Percentiles rank a stretch among this genome's conserved stretches.
Evolutionary conservation across 1,140 invertebrate species (phyloP).

Genomic region (Eubasilissa regina): DNA sequence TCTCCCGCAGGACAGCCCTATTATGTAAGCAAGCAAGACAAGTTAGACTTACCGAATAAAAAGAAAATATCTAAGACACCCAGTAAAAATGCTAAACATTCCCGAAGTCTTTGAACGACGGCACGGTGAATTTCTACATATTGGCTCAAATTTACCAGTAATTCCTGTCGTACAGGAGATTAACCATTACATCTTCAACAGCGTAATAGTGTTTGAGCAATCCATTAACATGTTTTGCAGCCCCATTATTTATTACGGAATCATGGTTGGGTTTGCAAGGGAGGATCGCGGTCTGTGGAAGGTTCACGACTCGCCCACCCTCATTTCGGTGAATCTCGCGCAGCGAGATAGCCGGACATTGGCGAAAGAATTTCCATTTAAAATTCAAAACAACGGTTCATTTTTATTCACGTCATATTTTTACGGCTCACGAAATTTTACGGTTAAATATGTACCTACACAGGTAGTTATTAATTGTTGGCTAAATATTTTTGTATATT

Average conservation of each 20-base stretch:
- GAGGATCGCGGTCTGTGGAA: background rate
- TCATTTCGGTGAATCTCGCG: background rate
- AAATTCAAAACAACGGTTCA: too few species aligned
- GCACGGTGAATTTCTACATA: background rate
- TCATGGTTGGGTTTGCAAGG: slow-evolving; percentile 10
- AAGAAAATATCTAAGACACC: background rate
- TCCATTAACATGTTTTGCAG: slow-evolving; percentile 49
- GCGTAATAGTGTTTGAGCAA: slow-evolving; percentile 38
- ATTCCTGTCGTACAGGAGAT: background rate
- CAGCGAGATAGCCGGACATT: too few species aligned
- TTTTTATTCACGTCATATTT: too few species aligned
- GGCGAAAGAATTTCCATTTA: too few species aligned
- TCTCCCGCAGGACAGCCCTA: slow-evolving; percentile 26
- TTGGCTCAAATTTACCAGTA: background rate
- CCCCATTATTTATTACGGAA: slow-evolving; percentile 41
- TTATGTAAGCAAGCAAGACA: slow-evolving; percentile 19
- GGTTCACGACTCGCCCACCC: background rate
- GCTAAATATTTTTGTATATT: too few species aligned
- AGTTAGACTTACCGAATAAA: background rate
- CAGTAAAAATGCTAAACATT: slow-evolving; percentile 1
- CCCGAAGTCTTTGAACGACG: background rate
- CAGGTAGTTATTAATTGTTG: too few species aligned
- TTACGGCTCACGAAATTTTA: too few species aligned
- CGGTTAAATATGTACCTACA: too few species aligned
- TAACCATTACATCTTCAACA: slow-evolving; percentile 50